Conservation (phyloP, 2,113 vertebrate genomes). For the Puntigrus tetrazona region DNA sequence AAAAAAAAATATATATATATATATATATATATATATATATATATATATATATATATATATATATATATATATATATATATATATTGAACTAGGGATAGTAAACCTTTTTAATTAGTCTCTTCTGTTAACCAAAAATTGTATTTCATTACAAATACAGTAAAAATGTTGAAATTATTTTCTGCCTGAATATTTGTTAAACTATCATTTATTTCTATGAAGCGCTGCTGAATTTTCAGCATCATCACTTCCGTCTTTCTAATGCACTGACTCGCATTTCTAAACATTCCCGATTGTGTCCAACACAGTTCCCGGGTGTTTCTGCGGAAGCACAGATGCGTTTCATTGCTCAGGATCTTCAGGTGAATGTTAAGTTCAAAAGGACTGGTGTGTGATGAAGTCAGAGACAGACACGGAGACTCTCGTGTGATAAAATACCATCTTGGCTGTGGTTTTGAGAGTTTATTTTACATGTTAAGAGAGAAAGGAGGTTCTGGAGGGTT, state of each 20-base stretch:
- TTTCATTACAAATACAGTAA: background rate
- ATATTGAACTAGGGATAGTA: too few relatives aligned
- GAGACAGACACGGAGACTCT: constrained; percentile 26
- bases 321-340: background rate
- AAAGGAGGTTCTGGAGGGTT: constrained; percentile 45
- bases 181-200: background rate
- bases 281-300: background rate
- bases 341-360: background rate
- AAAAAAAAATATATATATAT: too few relatives aligned
- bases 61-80: too few relatives aligned
- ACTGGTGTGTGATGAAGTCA: background rate
- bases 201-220: background rate
- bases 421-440: constrained; percentile 67
- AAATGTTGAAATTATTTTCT: background rate
- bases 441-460: constrained; percentile 60
- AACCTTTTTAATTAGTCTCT: too few relatives aligned
- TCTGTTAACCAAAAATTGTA: background rate
- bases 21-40: too few relatives aligned
- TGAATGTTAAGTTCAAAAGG: background rate
- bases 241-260: background rate
- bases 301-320: too few relatives aligned
- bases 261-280: background rate
- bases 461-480: constrained; percentile 70
- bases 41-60: too few relatives aligned
- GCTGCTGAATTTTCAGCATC: background rate